phyloP scores from a whole-genome alignment of 1,140 invertebrate species.

The Conus betulinus region DNA sequence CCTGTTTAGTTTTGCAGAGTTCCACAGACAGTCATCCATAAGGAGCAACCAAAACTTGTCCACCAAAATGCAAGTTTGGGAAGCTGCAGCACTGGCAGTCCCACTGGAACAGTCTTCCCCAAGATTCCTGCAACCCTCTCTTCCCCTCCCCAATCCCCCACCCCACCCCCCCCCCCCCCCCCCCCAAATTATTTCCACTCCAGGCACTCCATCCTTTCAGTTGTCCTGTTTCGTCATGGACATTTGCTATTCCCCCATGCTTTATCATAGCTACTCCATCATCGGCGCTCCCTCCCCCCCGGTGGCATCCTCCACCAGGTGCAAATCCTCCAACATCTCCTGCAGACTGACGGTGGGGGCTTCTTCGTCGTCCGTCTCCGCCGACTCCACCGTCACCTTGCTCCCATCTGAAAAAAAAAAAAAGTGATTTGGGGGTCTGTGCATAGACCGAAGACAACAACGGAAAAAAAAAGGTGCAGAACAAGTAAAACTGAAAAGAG shows the following conservation, averaged over 20 bases:
- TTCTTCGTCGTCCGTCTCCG: slow-evolving; percentile 80
- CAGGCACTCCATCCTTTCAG: neutral
- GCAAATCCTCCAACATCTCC: slow-evolving; percentile 97
- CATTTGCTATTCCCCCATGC: neutral
- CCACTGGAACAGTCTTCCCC: neutral
- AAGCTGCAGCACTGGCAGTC: no score
- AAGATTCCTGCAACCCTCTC: neutral
- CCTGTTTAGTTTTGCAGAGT: no score
- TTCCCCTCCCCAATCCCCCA: neutral
- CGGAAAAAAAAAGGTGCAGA: no score
- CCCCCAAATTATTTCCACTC: slow-evolving; percentile 45
- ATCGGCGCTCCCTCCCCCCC: slow-evolving; percentile 71
- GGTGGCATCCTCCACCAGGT: slow-evolving; percentile 74
- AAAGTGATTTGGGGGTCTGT: no score
- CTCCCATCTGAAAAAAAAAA: slow-evolving; percentile 57
- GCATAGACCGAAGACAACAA: no score
- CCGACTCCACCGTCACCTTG: slow-evolving; percentile 74
- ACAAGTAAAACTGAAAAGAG: no score
- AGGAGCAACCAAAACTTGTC: no score
- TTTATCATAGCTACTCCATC: slow-evolving; percentile 61
- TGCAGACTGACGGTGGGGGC: slow-evolving; percentile 92
- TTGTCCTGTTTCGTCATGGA: neutral
- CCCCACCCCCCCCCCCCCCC: slow-evolving; percentile 48
- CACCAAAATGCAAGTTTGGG: no score
- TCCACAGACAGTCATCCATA: no score